Evolutionary conservation across 2,888 invertebrate species (phyloP).

Genomic region (Cryptocheilus praepositus): DNA sequence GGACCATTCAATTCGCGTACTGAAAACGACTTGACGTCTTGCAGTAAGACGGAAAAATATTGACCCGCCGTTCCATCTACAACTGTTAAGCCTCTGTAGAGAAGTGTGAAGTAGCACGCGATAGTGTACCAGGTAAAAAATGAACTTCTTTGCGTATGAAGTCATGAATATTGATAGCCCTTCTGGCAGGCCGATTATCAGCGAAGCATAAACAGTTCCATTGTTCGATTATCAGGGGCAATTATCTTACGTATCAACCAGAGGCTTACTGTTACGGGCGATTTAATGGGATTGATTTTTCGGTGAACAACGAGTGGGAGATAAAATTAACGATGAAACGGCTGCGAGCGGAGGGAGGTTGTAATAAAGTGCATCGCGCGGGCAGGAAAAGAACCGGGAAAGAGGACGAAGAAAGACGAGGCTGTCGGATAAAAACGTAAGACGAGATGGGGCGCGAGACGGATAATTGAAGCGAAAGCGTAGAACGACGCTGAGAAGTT

Average conservation of each 20-base stretch:
- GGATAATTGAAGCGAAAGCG: conserved; percentile 44
- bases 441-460: conserved; percentile 31
- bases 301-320: not conserved
- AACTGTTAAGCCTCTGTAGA: no score
- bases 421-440: not conserved
- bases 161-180: not conserved
- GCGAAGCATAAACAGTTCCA: not conserved
- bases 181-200: not conserved
- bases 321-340: conserved; percentile 15
- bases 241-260: conserved; percentile 32
- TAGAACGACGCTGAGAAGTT: conserved; percentile 34
- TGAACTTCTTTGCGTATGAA: not conserved
- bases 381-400: conserved; percentile 11
- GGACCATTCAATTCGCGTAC: no score
- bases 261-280: conserved; percentile 14
- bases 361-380: conserved; percentile 34
- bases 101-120: no score
- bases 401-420: conserved; percentile 13
- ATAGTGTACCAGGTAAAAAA: not conserved
- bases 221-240: conserved; percentile 23
- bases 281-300: conserved; percentile 35
- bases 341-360: conserved; percentile 1
- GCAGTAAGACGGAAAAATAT: no score
- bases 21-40: no score
- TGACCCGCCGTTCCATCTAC: no score